A percentile compares a stretch with the other conserved stretches of the same genome.
Conservation (phyloP, 1,140 invertebrate species). For the Argopecten irradians region DNA sequence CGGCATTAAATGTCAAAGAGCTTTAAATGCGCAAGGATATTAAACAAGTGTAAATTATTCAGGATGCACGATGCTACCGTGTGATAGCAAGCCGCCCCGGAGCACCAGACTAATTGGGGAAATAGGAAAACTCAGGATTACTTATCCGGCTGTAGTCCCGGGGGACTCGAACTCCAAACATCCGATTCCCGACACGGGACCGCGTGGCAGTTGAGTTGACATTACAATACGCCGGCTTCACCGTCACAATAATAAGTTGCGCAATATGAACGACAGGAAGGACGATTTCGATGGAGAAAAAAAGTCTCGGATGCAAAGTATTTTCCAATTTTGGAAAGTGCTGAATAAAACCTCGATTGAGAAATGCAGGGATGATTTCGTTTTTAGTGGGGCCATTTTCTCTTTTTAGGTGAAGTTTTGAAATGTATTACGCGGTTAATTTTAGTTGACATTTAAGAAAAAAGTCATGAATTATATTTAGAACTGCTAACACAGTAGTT, state of each 20-base stretch:
- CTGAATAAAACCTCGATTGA: background rate
- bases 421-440: background rate
- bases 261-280: background rate
- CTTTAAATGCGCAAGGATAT: slow-evolving; percentile 21
- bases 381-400: background rate
- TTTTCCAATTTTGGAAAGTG: background rate
- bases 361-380: background rate
- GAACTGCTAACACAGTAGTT: too few relatives aligned
- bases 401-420: background rate
- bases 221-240: background rate
- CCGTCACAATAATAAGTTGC: background rate
- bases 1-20: slow-evolving; percentile 21
- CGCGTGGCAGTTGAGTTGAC: background rate
- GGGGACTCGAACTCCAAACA: background rate
- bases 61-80: slow-evolving; percentile 6
- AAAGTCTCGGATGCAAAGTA: background rate
- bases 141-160: background rate
- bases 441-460: too few relatives aligned
- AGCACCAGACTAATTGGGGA: slow-evolving; percentile 20
- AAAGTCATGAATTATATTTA: too few relatives aligned
- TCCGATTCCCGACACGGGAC: background rate
- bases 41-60: background rate
- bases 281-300: background rate
- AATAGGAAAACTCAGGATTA: slow-evolving; percentile 12
- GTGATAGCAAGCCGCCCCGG: background rate